phyloP scores from a whole-genome alignment of 2,888 invertebrate genomes.

The Tenthredo livida region DNA sequence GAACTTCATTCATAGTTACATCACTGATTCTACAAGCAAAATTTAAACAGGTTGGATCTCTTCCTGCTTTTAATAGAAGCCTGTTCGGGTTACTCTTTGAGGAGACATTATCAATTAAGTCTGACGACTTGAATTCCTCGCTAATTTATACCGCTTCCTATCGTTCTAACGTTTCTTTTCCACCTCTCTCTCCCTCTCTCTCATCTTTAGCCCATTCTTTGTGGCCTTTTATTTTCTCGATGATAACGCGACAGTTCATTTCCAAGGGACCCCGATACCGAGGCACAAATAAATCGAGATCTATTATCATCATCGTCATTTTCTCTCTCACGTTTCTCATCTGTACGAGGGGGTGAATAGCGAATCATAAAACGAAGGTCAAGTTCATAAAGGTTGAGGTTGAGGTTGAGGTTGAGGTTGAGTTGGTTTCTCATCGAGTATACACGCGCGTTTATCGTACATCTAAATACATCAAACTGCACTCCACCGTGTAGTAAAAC shows the following conservation, averaged over 20 bases:
- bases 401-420: conserved; percentile 28
- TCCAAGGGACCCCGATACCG: not conserved
- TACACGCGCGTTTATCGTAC: not conserved
- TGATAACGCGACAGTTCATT: not conserved
- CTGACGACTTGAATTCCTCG: not conserved
- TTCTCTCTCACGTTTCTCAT: not conserved
- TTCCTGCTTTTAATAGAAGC: conserved; percentile 9
- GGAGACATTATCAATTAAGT: not conserved
- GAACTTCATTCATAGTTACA: not conserved
- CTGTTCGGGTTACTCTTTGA: conserved; percentile 25
- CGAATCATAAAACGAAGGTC: conserved; percentile 18
- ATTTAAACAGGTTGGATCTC: not conserved
- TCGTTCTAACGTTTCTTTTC: not conserved
- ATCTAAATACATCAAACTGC: conserved; percentile 7
- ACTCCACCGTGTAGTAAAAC: not conserved
- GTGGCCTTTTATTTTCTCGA: not conserved
- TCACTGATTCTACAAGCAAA: not conserved
- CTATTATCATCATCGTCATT: not conserved
- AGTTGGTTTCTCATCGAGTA: conserved; percentile 24
- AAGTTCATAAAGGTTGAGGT: conserved; percentile 26
- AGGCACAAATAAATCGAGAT: not conserved
- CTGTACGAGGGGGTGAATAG: not conserved
- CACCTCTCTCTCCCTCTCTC: not conserved
- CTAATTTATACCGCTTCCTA: not conserved
- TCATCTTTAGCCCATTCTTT: not conserved